These are phyloP conservation scores for Sinosuthora webbiana DNA, from an alignment of 2,113 vertebrate genomes.

Conservation along the genomic window DNA sequence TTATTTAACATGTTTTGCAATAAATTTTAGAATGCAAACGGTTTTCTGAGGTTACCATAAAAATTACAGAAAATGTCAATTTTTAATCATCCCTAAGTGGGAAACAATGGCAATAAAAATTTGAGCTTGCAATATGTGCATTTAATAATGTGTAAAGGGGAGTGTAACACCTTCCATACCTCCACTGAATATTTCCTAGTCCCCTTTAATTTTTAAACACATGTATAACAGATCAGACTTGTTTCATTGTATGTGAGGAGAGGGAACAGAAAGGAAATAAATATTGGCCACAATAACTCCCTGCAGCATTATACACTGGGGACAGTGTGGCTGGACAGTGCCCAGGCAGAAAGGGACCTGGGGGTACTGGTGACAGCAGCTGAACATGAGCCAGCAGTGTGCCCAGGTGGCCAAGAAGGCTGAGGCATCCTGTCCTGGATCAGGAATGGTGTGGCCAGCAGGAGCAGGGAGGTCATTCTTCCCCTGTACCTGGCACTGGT, in stretches of 20 bases:
- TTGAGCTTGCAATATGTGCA: background rate
- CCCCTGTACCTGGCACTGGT: background rate
- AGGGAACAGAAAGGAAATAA: background rate
- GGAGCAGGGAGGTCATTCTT: background rate
- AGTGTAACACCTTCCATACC: background rate
- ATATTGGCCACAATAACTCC: background rate
- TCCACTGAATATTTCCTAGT: background rate
- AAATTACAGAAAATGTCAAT: background rate
- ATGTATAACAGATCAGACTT: background rate
- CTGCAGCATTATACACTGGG: background rate
- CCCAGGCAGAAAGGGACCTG: background rate
- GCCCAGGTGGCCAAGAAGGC: background rate
- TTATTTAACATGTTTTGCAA: constrained; percentile 29
- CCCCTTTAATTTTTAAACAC: background rate
- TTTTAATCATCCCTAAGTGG: constrained; percentile 14
- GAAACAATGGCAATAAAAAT: background rate
- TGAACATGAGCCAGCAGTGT: background rate
- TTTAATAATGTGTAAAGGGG: background rate
- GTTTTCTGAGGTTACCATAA: constrained; percentile 60
- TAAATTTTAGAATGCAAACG: constrained; percentile 22
- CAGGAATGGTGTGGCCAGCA: background rate
- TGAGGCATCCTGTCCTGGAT: background rate
- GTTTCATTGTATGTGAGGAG: too few species aligned
- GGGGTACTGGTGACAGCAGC: background rate
- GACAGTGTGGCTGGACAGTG: background rate